phyloP scores from a whole-genome alignment of 2,797 vertebrate genomes.

The Typhlichthys eigenmanni region DNA sequence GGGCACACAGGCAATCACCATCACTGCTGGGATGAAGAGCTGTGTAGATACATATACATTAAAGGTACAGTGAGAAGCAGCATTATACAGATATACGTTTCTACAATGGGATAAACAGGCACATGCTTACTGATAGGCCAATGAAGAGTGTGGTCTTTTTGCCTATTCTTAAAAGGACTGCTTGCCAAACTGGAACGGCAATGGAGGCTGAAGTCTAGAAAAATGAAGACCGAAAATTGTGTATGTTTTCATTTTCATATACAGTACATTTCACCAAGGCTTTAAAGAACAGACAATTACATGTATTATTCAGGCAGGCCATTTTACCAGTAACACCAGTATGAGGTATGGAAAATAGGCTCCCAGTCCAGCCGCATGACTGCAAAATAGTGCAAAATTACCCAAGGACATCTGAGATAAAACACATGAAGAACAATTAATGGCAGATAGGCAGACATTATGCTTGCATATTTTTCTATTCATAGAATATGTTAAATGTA shows the following conservation, averaged over 20 bases:
- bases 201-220: slow-evolving; percentile 68
- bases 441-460: background rate
- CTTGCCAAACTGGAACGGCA: slow-evolving; percentile 78
- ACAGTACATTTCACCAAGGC: background rate
- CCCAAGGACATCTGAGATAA: slow-evolving; percentile 72
- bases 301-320: background rate
- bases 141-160: slow-evolving; percentile 74
- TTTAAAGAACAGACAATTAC: background rate
- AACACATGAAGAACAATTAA: slow-evolving; percentile 11
- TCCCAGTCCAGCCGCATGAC: slow-evolving; percentile 69
- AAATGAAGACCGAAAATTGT: slow-evolving; percentile 3
- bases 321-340: slow-evolving; percentile 74
- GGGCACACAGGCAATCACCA: slow-evolving; percentile 60
- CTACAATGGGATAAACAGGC: background rate
- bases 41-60: slow-evolving; percentile 36
- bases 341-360: slow-evolving; percentile 75
- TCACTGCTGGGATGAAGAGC: slow-evolving; percentile 75
- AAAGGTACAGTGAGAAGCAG: too few relatives aligned
- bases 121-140: slow-evolving; percentile 71
- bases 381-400: slow-evolving; percentile 80
- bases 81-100: background rate
- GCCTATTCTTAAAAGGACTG: slow-evolving; percentile 71
- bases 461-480: too few relatives aligned
- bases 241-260: background rate
- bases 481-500: too few relatives aligned